These are phyloP conservation scores for Habropoda laboriosa DNA, from an alignment of 1,140 invertebrate species.

Conservation along the genomic window DNA sequence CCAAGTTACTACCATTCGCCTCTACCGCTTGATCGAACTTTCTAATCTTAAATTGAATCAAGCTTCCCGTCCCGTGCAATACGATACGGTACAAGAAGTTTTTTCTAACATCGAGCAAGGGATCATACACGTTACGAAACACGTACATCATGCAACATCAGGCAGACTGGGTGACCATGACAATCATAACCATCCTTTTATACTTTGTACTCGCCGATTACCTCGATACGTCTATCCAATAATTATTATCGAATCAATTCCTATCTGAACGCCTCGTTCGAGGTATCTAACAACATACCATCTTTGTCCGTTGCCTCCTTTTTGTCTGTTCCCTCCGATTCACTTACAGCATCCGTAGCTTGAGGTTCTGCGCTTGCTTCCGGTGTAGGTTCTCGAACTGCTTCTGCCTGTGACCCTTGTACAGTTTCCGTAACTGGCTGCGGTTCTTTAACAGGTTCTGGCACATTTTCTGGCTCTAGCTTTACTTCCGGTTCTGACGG, in stretches of 20 bases:
- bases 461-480: not conserved
- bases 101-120: not conserved
- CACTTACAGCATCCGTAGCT: slow-evolving; percentile 55
- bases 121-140: not conserved
- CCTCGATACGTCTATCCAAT: not conserved
- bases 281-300: slow-evolving; percentile 65
- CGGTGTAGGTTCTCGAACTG: not conserved
- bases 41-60: not conserved
- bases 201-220: slow-evolving; percentile 9
- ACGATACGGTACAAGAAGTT: not conserved
- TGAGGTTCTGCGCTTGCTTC: slow-evolving; percentile 10
- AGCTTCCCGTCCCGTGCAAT: not conserved
- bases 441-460: not conserved
- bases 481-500: not conserved
- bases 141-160: slow-evolving; percentile 23
- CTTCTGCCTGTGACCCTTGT: slow-evolving; percentile 10
- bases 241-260: slow-evolving; percentile 1
- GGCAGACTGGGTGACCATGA: not conserved
- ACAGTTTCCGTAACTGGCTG: no score
- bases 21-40: not conserved
- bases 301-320: slow-evolving; percentile 52
- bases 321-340: slow-evolving; percentile 65
- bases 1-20: not conserved
- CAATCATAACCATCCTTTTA: not conserved
- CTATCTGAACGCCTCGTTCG: not conserved